A percentile compares a stretch with the other conserved stretches of the same genome.
These are phyloP conservation scores for Vicugna pacos DNA, from an alignment of 2,113 vertebrate species.

Conservation along the genomic window DNA sequence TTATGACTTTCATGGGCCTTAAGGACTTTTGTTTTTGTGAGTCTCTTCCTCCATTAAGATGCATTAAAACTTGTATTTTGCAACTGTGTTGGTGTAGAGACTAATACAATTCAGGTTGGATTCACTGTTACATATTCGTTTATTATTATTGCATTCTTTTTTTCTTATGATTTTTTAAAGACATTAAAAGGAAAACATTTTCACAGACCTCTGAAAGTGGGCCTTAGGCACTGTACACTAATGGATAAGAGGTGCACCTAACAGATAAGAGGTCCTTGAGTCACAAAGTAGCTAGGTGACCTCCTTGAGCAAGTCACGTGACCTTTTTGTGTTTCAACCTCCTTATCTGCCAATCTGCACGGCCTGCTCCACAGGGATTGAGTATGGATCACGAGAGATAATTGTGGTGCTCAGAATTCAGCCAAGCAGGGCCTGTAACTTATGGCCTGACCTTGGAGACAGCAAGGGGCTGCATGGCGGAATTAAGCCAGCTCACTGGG, in stretches of 20 bases:
- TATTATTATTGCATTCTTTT: neutral
- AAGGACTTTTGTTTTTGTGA: neutral
- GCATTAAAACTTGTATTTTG: neutral
- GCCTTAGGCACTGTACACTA: neutral
- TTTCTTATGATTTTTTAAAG: neutral
- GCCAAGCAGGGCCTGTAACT: neutral
- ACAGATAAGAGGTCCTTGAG: neutral
- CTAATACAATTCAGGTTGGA: neutral
- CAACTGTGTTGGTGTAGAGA: neutral
- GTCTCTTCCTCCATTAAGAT: neutral
- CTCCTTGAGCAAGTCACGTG: neutral
- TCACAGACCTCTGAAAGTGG: neutral
- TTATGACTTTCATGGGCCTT: neutral
- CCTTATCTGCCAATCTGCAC: neutral
- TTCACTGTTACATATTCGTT: neutral
- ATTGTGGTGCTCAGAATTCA: neutral
- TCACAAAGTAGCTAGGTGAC: neutral
- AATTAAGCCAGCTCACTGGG: neutral
- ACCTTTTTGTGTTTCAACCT: neutral
- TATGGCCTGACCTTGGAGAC: neutral
- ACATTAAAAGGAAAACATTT: neutral
- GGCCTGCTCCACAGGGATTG: neutral
- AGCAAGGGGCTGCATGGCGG: neutral
- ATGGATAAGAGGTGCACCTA: neutral
- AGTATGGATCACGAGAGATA: neutral